Evolutionary conservation across 2,888 invertebrate genomes (phyloP).

Genomic region (Aphodius sticticus): DNA sequence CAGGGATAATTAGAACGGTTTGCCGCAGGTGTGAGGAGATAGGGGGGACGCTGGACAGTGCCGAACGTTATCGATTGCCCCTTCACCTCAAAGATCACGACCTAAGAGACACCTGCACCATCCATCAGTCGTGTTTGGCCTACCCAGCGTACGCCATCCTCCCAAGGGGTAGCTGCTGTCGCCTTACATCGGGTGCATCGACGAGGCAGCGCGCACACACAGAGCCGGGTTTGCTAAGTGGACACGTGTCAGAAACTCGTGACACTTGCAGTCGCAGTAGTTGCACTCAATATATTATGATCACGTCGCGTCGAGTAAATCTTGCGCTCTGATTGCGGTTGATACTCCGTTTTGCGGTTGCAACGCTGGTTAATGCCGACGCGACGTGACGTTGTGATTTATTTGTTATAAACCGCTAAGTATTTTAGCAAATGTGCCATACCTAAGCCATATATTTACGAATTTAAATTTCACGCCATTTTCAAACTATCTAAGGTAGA

Average conservation of each 20-base stretch:
- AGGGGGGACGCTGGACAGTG: neutral
- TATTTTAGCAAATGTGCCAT: no score
- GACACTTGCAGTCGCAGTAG: neutral
- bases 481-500: no score
- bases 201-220: neutral
- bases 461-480: no score
- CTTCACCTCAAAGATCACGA: neutral
- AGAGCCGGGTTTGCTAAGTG: neutral
- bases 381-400: no score
- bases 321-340: no score
- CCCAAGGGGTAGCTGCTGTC: neutral
- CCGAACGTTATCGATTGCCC: neutral
- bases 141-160: neutral
- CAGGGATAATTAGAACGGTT: neutral
- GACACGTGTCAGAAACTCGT: neutral
- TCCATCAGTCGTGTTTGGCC: neutral
- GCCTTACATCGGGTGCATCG: neutral
- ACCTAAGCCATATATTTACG: no score
- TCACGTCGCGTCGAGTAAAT: neutral
- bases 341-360: no score
- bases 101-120: neutral
- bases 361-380: no score
- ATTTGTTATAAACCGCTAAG: no score
- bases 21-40: neutral
- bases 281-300: neutral